Percentiles rank a stretch among this genome's conserved stretches.
These are phyloP conservation scores for Arrhopalites spinosus DNA, from an alignment of 2,888 invertebrate genomes.

Conservation along the genomic window DNA sequence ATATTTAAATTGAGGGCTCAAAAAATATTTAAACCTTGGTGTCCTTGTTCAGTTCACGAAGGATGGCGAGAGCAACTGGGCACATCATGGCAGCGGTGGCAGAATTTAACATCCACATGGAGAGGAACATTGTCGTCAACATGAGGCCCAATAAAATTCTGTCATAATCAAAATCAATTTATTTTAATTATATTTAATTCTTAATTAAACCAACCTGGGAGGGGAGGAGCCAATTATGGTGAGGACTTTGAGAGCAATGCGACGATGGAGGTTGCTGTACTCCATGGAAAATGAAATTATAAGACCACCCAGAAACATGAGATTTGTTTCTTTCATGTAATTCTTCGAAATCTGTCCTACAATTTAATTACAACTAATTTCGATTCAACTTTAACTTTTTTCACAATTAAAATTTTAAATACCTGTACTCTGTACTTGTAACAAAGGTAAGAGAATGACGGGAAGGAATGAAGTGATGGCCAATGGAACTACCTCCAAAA, in stretches of 20 bases:
- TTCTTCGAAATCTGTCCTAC: background rate
- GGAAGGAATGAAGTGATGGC: background rate
- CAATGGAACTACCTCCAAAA: background rate
- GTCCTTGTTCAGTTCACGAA: too few species aligned
- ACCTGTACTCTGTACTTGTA: background rate
- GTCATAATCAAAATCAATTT: background rate
- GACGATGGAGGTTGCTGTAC: background rate
- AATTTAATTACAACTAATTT: background rate
- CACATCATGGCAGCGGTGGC: slow-evolving; percentile 75
- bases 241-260: background rate
- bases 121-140: slow-evolving; percentile 61
- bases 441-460: background rate
- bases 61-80: too few species aligned
- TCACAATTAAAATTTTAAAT: too few species aligned
- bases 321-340: background rate
- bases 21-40: too few species aligned
- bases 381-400: too few species aligned
- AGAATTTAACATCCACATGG: slow-evolving; percentile 64
- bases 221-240: background rate
- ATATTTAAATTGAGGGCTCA: too few species aligned
- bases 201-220: background rate
- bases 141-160: slow-evolving; percentile 60
- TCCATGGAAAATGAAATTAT: background rate
- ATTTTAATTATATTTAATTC: background rate
- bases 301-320: background rate